A percentile compares a stretch with the other conserved stretches of the same genome.
Evolutionary conservation across 2,888 invertebrate species (phyloP).

Genomic region (Oscheius sp.): DNA sequence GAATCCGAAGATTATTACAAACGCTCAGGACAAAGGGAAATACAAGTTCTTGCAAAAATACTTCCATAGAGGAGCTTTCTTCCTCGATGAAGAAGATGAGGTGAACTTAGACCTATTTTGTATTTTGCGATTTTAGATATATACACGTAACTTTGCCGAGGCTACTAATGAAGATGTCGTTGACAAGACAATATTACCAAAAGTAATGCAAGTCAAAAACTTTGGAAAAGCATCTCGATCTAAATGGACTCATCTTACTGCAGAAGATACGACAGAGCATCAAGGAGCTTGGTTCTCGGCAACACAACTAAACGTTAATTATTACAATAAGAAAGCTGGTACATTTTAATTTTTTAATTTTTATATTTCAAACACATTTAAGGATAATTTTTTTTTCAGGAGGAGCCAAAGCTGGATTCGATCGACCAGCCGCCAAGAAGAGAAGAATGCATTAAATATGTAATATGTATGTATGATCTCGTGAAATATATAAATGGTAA

Average conservation of each 20-base stretch:
- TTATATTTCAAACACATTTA: neutral
- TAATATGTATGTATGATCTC: too few species aligned
- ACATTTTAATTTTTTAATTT: neutral
- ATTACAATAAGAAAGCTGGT: constrained; percentile 84
- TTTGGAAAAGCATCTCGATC: constrained; percentile 98
- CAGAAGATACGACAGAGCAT: constrained; percentile 93
- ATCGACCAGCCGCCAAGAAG: constrained; percentile 82
- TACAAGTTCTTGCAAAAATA: constrained; percentile 99
- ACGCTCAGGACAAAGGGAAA: constrained; percentile 89
- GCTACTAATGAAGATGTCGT: constrained; percentile 98
- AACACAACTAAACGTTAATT: constrained; percentile 86
- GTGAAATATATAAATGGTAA: too few species aligned
- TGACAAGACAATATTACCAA: constrained; percentile 96
- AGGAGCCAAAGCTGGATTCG: constrained; percentile 90
- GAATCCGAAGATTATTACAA: constrained; percentile 91
- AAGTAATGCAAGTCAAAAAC: constrained; percentile 99
- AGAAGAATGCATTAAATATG: constrained; percentile 37
- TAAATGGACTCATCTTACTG: constrained; percentile 97
- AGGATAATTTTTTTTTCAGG: constrained; percentile 73
- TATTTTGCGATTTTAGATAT: constrained; percentile 19
- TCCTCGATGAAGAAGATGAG: constrained; percentile 77
- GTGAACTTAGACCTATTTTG: constrained; percentile 42
- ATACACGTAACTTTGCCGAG: constrained; percentile 84
- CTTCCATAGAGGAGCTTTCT: constrained; percentile 98
- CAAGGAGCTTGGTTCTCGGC: constrained; percentile 92